Conservation (phyloP, 2,888 invertebrate genomes). For the Netelia virgata region DNA sequence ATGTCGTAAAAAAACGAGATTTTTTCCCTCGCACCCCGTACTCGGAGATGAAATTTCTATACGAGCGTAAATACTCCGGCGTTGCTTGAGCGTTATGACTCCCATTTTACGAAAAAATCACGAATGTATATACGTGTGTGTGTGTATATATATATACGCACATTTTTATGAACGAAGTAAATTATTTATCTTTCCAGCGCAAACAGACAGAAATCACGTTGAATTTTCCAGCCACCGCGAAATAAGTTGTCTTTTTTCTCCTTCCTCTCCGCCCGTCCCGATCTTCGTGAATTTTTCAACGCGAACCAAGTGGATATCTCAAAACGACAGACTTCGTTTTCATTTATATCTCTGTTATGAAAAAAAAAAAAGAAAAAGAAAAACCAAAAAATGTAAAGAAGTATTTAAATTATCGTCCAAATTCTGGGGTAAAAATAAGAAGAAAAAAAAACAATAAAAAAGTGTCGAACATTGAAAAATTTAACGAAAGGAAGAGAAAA, state of each 20-base stretch:
- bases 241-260: not conserved
- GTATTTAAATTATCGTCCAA: too few species aligned
- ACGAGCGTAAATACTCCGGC: not conserved
- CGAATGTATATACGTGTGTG: too few species aligned
- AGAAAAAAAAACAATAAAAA: too few species aligned
- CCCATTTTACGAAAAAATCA: not conserved
- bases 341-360: too few species aligned
- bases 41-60: slow-evolving; percentile 33
- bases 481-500: not conserved
- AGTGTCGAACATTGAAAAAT: not conserved
- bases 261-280: too few species aligned
- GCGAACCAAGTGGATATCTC: too few species aligned
- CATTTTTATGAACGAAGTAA: not conserved
- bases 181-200: not conserved
- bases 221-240: not conserved
- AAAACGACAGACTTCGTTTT: too few species aligned
- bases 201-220: not conserved
- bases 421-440: too few species aligned
- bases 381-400: too few species aligned
- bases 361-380: too few species aligned
- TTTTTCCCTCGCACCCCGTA: slow-evolving; percentile 31
- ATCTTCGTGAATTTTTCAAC: too few species aligned
- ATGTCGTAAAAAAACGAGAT: slow-evolving; percentile 44
- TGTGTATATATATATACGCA: not conserved
- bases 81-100: not conserved